Evolutionary conservation across 2,888 invertebrate species (phyloP), one percentile per base, ranked within the genome.

Genomic region (Anarsia innoxiella): DNA sequence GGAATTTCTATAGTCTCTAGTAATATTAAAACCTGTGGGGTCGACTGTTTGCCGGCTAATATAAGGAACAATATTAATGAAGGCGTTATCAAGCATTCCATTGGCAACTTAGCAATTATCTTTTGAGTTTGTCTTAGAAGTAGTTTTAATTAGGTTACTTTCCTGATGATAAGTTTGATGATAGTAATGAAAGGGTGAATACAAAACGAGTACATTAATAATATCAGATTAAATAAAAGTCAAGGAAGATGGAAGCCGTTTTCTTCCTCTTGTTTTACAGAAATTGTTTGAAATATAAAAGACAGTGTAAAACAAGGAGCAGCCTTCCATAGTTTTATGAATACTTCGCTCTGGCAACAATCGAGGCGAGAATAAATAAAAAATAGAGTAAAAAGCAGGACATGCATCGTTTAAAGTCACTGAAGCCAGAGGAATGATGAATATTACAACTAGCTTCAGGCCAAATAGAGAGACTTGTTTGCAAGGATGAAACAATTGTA

Each of bases 351-450:
- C 73, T 78, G 77, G 69, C 78, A 78, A 68, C 74, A 74, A 74
- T 79, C 70, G 75, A 61, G 70, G 70, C 67, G 66, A 59, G 66
- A 62, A 69, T 71, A 71, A 74, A 76, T 70, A 71, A 68, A 65
- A 61, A 62, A 59, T 59, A 60, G 62, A 66, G 59, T 54, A 59
- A 54, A 59, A 64, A 61, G 46, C 43, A 42, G 60, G 68, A 71
- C 69, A 75, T 72, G 75, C 67, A 66, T 66, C 70, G 72, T 74
- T 80, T 78, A 74, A 74, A 73, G 72, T 72, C 66, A 65, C 64
- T 56, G 63, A 61, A 66, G 75, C 74, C 70, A 72, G 65, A 67
- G 61, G 56, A 59, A 75, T 78, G 73, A 78, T 78, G 73, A 74
- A 79, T 78, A 77, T 77, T 74, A 66, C 73, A 78, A 66, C 62